Evolutionary conservation across 35 echinoderm and acorn worm genomes (phyloP).

Genomic region (Ptychodera flava): DNA sequence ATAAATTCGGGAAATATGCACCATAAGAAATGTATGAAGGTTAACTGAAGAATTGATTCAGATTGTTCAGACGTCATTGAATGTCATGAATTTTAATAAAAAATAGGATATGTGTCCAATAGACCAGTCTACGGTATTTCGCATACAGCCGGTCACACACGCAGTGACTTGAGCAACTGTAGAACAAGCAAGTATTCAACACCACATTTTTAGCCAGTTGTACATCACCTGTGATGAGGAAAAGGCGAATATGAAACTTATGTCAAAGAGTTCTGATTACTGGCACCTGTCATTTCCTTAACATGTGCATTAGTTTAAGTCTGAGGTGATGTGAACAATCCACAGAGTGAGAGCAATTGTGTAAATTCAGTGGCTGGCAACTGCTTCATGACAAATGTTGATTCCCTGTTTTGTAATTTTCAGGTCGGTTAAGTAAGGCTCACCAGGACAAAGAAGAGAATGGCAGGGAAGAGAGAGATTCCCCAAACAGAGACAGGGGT

Average conservation of each 20-base stretch:
- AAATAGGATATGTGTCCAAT: no score
- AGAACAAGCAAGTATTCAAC: no score
- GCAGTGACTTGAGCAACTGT: no score
- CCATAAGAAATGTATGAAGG: no score
- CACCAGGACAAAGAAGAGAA: constrained; percentile 21
- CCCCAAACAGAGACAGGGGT: neutral
- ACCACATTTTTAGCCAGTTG: no score
- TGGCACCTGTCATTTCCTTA: neutral
- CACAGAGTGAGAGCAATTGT: neutral
- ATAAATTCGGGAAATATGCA: no score
- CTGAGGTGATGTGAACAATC: constrained; percentile 50
- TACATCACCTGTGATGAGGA: neutral
- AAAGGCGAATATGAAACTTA: neutral
- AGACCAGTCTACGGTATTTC: no score
- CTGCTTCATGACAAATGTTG: constrained; percentile 5
- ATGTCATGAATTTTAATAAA: no score
- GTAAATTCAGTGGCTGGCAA: neutral
- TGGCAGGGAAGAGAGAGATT: neutral
- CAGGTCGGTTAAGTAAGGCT: constrained; percentile 71
- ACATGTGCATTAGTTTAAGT: constrained; percentile 95
- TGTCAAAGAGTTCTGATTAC: neutral
- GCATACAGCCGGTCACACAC: no score
- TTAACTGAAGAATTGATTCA: no score
- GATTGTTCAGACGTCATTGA: no score
- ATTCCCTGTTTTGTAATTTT: neutral